These are phyloP conservation scores for Phoxinus dragarum DNA, from an alignment of 2,797 vertebrate species.

Conservation along the genomic window DNA sequence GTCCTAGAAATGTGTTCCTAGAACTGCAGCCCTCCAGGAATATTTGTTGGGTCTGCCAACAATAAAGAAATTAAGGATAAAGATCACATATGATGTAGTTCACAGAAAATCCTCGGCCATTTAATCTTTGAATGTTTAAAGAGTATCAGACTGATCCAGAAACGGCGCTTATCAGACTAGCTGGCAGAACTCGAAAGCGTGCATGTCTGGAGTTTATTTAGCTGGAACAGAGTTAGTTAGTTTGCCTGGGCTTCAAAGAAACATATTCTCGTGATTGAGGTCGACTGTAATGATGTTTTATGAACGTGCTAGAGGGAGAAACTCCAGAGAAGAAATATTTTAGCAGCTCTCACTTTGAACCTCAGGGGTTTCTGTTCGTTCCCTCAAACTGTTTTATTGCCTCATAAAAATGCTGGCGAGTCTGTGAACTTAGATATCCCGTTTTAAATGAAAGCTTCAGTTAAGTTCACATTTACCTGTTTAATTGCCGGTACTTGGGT, in stretches of 20 bases:
- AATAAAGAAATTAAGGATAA: background rate
- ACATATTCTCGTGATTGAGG: slow-evolving; percentile 21
- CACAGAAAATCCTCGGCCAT: background rate
- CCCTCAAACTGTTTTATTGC: slow-evolving; percentile 64
- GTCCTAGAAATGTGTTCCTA: background rate
- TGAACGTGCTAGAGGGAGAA: slow-evolving; percentile 43
- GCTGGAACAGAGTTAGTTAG: slow-evolving; percentile 34
- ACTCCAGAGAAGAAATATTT: slow-evolving; percentile 44
- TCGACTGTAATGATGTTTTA: slow-evolving; percentile 45
- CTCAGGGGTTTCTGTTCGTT: slow-evolving; percentile 52
- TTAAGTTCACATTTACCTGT: slow-evolving; percentile 53
- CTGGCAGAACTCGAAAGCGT: slow-evolving; percentile 15
- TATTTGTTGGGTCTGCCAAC: background rate
- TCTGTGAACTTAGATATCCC: slow-evolving; percentile 63
- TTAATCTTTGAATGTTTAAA: background rate
- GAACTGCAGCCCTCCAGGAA: background rate
- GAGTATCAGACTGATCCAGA: background rate
- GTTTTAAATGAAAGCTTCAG: slow-evolving; percentile 60
- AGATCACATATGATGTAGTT: slow-evolving; percentile 1
- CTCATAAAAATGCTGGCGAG: slow-evolving; percentile 66
- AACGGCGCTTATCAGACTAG: background rate
- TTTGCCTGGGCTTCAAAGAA: slow-evolving; percentile 29
- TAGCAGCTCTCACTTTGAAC: slow-evolving; percentile 59
- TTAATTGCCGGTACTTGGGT: slow-evolving; percentile 45
- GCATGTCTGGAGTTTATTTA: slow-evolving; percentile 36